Conservation (phyloP, 2,888 invertebrate genomes). For the Brachyopa scutellaris region DNA sequence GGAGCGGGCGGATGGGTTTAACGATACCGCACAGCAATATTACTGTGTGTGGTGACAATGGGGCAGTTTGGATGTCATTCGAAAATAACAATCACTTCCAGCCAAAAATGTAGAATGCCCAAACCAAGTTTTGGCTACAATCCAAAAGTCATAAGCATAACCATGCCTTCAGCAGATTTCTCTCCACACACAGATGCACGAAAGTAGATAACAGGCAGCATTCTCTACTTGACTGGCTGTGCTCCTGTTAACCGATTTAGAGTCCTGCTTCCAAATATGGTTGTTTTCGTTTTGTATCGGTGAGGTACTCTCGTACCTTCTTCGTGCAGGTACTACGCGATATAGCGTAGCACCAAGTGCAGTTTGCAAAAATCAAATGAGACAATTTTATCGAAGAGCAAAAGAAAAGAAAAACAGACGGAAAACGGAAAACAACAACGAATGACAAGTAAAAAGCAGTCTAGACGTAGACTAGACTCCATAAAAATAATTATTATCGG, state of each 20-base stretch:
- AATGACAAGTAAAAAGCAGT: slow-evolving; percentile 79
- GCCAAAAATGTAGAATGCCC: no score
- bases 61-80: slow-evolving; percentile 31
- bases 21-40: slow-evolving; percentile 2
- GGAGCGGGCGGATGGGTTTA: slow-evolving; percentile 14
- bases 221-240: slow-evolving; percentile 9
- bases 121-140: slow-evolving; percentile 17
- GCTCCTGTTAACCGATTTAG: slow-evolving; percentile 50
- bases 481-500: slow-evolving; percentile 82
- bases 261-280: slow-evolving; percentile 44
- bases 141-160: slow-evolving; percentile 29
- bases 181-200: neutral
- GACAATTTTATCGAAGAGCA: slow-evolving; percentile 6
- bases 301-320: slow-evolving; percentile 3
- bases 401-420: slow-evolving; percentile 12
- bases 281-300: neutral
- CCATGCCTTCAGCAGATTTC: neutral
- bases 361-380: slow-evolving; percentile 7
- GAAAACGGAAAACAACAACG: slow-evolving; percentile 62
- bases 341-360: slow-evolving; percentile 22
- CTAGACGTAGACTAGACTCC: slow-evolving; percentile 82
- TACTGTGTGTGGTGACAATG: slow-evolving; percentile 50
- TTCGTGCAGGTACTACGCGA: slow-evolving; percentile 32
- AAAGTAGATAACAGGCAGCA: neutral
- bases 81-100: neutral